Evolutionary conservation across 2,113 vertebrate species (phyloP), one percentile per base, ranked within the genome.

Genomic region (Melierax canorus): DNA sequence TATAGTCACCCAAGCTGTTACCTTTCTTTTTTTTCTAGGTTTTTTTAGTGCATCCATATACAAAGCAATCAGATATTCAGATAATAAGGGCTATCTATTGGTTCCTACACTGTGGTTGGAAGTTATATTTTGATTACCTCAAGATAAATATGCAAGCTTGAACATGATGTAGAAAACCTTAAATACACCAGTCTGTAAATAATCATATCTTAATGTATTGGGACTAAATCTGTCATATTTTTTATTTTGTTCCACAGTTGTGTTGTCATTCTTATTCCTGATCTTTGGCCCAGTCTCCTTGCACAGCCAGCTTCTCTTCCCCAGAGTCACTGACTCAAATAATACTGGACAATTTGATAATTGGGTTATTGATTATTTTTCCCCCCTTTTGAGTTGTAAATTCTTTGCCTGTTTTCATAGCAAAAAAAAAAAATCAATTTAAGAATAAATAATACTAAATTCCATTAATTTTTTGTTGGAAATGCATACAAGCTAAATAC

Each of bases 281-380:
- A 67, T 86, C 15, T 55, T 71, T 67, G 36, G 11, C 38, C 11
- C 27, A 34, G 16, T 34, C 16, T 80, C 12, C 30, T 50, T 16
- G 5, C 1, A 0, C 23, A 53, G 39, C 22, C 38, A 64, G 2
- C 36, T 74, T 59, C 60, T 38, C 38, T 83, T 81, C 14, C 8
- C 6, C 23, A 50, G 50, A 95, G 86, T 97, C 87, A 91, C 92
- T 95, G 82, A 96, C 73, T 95, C 46, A 23, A 53, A 41, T 73
- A 53, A 41, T 88, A 62, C 14, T 24, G n/a, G 29, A 45, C 32
- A 75, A 46, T 97, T 93, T 95, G 84, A 91, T 95, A 97, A 92
- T 94, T 93, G 69, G 60, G n/a, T 97, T 97, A 88, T 66, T 97
- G 90, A 78, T 97, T 94, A 88, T 87, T 97, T 97, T 55, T 78